A percentile compares a stretch with the other conserved stretches of the same genome.
phyloP scores from a whole-genome alignment of 2,888 invertebrate species.

The Protonemura montana region DNA sequence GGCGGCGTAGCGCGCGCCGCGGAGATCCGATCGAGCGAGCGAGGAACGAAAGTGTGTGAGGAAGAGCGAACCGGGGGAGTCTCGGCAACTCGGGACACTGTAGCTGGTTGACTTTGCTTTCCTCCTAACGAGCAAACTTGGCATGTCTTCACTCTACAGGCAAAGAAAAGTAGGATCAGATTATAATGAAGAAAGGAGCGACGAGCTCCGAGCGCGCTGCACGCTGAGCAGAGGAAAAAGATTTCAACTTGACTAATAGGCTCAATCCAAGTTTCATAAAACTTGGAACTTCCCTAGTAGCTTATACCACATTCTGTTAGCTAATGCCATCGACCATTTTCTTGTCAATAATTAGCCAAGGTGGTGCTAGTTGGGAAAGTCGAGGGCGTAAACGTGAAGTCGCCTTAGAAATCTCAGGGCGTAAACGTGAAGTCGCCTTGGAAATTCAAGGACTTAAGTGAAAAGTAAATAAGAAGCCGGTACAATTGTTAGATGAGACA shows the following conservation, averaged over 20 bases:
- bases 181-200: constrained; percentile 39
- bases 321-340: not conserved
- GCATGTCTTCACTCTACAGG: not conserved
- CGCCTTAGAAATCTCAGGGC: not conserved
- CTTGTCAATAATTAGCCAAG: not conserved
- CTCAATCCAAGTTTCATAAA: constrained; percentile 8
- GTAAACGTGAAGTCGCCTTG: too few relatives aligned
- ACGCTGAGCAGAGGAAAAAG: constrained; percentile 2
- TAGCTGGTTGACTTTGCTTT: constrained; percentile 21
- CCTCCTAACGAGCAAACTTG: constrained; percentile 37
- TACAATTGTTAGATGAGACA: too few relatives aligned
- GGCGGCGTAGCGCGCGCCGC: too few relatives aligned
- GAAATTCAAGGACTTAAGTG: too few relatives aligned
- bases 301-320: not conserved
- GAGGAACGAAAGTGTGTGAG: not conserved
- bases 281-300: not conserved
- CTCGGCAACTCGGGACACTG: constrained; percentile 22
- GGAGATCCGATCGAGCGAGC: too few relatives aligned
- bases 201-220: not conserved
- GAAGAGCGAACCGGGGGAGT: not conserved
- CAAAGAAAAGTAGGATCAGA: constrained; percentile 31
- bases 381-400: not conserved
- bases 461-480: too few relatives aligned
- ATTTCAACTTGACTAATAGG: constrained; percentile 31
- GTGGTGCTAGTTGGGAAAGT: not conserved